Evolutionary conservation across 2,113 vertebrate genomes (phyloP).

Genomic region (Callithrix jacchus): DNA sequence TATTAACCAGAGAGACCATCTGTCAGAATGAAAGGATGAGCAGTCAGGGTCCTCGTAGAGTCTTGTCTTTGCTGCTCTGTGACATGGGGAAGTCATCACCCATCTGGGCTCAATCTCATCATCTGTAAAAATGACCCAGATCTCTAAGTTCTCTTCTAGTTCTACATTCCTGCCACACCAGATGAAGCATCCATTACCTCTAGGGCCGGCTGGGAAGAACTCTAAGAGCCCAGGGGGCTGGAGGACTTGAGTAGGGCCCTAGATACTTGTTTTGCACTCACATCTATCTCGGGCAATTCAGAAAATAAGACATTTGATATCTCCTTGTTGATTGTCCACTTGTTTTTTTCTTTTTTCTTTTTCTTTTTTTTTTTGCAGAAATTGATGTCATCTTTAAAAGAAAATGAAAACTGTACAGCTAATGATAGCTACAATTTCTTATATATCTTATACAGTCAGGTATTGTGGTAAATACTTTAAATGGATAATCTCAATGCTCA

Average conservation of each 20-base stretch:
- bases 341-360: neutral
- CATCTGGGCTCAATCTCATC: neutral
- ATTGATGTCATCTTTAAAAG: neutral
- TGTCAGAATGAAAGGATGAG: neutral
- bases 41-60: too few relatives aligned
- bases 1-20: neutral
- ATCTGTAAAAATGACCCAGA: neutral
- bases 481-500: constrained; percentile 1
- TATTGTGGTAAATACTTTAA: neutral
- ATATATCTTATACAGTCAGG: neutral
- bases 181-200: neutral
- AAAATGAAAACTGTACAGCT: neutral
- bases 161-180: neutral
- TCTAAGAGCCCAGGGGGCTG: neutral
- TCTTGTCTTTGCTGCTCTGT: neutral
- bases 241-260: neutral
- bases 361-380: neutral
- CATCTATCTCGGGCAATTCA: neutral
- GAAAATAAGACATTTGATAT: neutral
- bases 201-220: neutral
- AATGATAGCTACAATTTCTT: neutral
- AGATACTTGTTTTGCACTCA: neutral
- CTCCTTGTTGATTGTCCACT: neutral
- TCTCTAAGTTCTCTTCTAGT: neutral
- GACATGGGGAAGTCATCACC: neutral